phyloP scores from a whole-genome alignment of 2,113 vertebrate genomes.

The Artemisiospiza belli region DNA sequence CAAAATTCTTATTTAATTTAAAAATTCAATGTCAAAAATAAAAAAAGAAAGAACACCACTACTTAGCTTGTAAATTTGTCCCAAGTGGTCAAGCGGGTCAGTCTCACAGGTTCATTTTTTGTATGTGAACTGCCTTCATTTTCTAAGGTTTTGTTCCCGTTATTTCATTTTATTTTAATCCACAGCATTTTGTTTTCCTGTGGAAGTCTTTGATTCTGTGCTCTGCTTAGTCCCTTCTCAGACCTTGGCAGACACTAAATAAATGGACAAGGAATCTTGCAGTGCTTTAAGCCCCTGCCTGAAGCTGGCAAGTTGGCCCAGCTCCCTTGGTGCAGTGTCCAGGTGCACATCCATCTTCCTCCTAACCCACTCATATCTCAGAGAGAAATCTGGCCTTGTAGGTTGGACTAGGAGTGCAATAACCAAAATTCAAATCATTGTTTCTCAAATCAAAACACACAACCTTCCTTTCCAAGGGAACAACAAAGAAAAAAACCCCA shows the following conservation, averaged over 20 bases:
- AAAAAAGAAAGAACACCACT: not conserved
- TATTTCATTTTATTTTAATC: not conserved
- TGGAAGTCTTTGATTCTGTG: not conserved
- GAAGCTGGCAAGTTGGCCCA: not conserved
- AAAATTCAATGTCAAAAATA: not conserved
- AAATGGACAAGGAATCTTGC: not conserved
- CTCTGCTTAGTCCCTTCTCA: not conserved
- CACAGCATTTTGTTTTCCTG: not conserved
- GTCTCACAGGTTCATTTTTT: not conserved
- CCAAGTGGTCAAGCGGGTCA: not conserved
- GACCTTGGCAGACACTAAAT: not conserved
- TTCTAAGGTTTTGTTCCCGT: not conserved
- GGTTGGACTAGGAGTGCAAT: not conserved
- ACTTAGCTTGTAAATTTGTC: not conserved
- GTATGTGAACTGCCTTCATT: not conserved
- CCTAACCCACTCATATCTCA: not conserved
- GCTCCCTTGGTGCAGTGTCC: not conserved
- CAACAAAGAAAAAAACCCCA: accelerated
- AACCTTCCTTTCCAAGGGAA: not conserved
- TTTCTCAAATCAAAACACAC: not conserved
- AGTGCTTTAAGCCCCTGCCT: not conserved
- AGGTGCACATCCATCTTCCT: not conserved
- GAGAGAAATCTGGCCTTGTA: not conserved
- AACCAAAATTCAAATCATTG: not conserved
- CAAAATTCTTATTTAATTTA: not conserved